A percentile compares a stretch with the other conserved stretches of the same genome.
phyloP scores from a whole-genome alignment of 1,140 invertebrate species.

The Ladona fulva region DNA sequence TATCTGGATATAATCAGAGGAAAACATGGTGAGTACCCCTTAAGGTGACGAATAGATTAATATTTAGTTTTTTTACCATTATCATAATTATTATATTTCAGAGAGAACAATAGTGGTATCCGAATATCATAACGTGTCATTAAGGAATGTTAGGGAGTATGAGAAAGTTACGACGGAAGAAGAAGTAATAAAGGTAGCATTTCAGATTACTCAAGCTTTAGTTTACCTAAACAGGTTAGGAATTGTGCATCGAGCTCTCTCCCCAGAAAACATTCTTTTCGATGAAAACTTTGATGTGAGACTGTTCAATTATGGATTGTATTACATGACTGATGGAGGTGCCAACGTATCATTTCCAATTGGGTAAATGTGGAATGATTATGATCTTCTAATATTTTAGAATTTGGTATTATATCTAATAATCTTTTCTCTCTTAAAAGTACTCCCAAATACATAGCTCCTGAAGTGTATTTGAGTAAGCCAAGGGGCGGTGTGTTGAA shows the following conservation, averaged over 20 bases:
- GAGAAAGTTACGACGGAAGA: constrained; percentile 35
- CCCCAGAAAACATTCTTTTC: constrained; percentile 74
- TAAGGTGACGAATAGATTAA: not conserved
- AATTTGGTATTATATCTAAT: constrained; percentile 7
- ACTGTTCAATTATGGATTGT: constrained; percentile 86
- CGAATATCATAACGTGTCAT: constrained; percentile 67
- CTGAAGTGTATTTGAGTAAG: constrained; percentile 66
- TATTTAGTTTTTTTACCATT: constrained; percentile 22
- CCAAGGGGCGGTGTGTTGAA: constrained; percentile 23
- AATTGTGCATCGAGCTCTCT: constrained; percentile 71
- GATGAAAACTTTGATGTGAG: constrained; percentile 63
- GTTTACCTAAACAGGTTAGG: constrained; percentile 60
- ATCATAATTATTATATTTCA: constrained; percentile 41
- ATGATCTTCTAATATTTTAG: constrained; percentile 1
- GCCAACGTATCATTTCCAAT: constrained; percentile 84
- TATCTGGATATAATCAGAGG: constrained; percentile 87
- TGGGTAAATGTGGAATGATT: constrained; percentile 52
- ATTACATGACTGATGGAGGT: constrained; percentile 80
- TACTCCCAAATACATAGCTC: constrained; percentile 70
- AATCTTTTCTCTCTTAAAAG: constrained; percentile 38
- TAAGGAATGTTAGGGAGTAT: constrained; percentile 29
- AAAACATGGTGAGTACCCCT: constrained; percentile 73
- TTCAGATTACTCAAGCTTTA: constrained; percentile 65
- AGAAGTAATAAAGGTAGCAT: constrained; percentile 50
- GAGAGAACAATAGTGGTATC: constrained; percentile 83